Evolutionary conservation across 2,113 vertebrate genomes (phyloP), one percentile per base, ranked within the genome.

Genomic region (Percina caprodes): DNA sequence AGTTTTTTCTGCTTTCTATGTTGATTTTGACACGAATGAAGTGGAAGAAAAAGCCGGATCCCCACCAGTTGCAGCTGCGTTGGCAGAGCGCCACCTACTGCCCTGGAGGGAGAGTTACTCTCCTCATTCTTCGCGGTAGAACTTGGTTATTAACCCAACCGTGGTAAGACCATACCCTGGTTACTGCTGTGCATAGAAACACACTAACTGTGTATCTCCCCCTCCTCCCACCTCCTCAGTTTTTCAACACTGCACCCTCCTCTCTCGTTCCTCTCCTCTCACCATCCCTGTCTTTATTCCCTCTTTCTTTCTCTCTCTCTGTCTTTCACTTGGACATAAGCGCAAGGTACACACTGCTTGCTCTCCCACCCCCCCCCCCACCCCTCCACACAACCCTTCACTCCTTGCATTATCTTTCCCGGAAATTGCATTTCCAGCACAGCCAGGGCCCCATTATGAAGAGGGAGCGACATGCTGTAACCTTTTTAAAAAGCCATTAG

Each of bases 401-500:
- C 92, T 94, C 87, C 87, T 90, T 86, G 90, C 94, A 94, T 95
- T 95, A 94, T 94, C 93, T 94, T 93, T 93, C 94, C 93, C 92
- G 94, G 95, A 95, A 95, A 95, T 94, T 95, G 94, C 93, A 95
- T 95, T 95, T 95, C 89, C 95, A 94, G 92, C 93, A 90, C 95
- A 94, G 94, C 93, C 92, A 93, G 95, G 90, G 93, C 93, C 92
- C 94, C 95, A 94, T 95, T 94, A 95, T 94, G 93, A 94, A 93
- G 93, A 94, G 90, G 92, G 92, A 94, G 93, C 92, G 91, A 95
- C 94, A 94, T 93, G 94, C 93, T 94, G 94, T 95, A 95, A 95
- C 94, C 94, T 94, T 95, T 95, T 95, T 95, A 95, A 95, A 95
- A 95, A 95, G 91, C 94, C 94, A 95, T 95, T 95, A 94, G 93